phyloP scores from a whole-genome alignment of 2,113 vertebrate species.

The Butorides virescens region DNA sequence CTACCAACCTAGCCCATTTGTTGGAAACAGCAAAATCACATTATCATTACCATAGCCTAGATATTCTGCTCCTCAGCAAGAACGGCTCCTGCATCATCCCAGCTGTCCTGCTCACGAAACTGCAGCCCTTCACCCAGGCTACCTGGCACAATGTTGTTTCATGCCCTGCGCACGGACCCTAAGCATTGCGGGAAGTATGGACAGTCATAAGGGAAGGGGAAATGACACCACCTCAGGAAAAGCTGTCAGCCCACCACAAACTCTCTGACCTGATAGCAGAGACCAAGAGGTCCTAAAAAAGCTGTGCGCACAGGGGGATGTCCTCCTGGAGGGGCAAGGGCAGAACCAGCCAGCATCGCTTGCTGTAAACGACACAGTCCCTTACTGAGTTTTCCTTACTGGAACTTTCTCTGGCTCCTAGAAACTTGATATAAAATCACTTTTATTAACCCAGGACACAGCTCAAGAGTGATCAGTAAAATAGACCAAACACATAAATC shows the following conservation, averaged over 20 bases:
- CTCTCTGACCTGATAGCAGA: not conserved
- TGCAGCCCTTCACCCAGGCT: not conserved
- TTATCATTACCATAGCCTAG: not conserved
- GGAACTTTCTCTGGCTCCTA: not conserved
- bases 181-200: not conserved
- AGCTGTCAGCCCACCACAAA: not conserved
- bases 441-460: not conserved
- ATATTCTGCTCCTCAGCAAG: not conserved
- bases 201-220: not conserved
- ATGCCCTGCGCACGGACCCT: not conserved
- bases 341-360: not conserved
- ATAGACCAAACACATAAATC: not conserved
- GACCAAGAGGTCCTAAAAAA: not conserved
- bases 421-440: not conserved
- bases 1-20: not conserved
- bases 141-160: not conserved
- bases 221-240: accelerated
- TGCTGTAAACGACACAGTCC: not conserved
- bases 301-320: accelerated
- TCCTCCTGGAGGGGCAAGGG: not conserved
- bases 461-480: not conserved
- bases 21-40: not conserved
- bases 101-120: not conserved
- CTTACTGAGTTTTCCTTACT: not conserved
- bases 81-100: accelerated